These are phyloP conservation scores for Calameuta idolon DNA, from an alignment of 2,888 invertebrate species.

Conservation along the genomic window DNA sequence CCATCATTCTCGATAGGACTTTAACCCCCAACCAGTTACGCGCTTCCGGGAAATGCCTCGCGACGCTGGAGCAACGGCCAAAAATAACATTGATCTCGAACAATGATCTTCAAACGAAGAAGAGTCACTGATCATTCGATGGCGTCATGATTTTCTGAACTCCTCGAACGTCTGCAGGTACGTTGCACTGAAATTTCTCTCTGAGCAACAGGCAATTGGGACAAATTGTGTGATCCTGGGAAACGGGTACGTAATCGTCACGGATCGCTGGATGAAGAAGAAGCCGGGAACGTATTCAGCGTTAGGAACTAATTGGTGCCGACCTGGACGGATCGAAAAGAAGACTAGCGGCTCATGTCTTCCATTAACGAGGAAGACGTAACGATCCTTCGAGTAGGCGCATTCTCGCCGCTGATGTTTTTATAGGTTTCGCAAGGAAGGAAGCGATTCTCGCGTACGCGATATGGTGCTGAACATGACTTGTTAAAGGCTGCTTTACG, in stretches of 20 bases:
- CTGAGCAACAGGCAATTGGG: not conserved
- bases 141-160: not conserved
- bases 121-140: not conserved
- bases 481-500: conserved; percentile 41
- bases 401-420: conserved; percentile 42
- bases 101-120: not conserved
- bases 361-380: conserved; percentile 49
- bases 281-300: conserved; percentile 30
- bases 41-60: not conserved
- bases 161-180: not conserved
- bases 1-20: not conserved
- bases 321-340: conserved; percentile 47
- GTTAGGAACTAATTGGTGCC: conserved; percentile 51
- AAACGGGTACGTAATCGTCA: not conserved
- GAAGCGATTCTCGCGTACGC: conserved; percentile 39
- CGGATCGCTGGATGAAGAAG: conserved; percentile 28
- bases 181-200: not conserved
- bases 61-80: not conserved
- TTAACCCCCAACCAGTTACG: not conserved
- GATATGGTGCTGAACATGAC: conserved; percentile 42
- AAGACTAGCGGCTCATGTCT: conserved; percentile 36
- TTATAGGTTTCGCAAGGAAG: conserved; percentile 45
- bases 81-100: not conserved
- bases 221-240: not conserved
- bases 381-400: conserved; percentile 42